Evolutionary conservation across 2,113 vertebrate genomes (phyloP), one percentile per base, ranked within the genome.

Genomic region (Mormyrus lacerda): DNA sequence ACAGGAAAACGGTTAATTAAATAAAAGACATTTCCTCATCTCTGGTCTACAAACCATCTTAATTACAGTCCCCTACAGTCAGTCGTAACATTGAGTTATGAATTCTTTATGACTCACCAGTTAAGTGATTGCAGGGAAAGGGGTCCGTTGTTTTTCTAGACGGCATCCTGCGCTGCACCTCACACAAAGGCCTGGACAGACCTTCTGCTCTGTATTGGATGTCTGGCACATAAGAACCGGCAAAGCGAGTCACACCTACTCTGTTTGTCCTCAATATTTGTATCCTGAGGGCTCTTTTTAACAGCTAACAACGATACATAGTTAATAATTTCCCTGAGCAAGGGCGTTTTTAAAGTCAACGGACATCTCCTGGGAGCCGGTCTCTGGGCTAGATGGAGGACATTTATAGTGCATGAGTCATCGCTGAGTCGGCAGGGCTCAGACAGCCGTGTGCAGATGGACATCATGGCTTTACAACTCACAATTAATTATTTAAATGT

Each of bases 361-460:
- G 85, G n/a, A 11, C 7, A 7, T 45, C 87, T 65, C 53, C 19
- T 21, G 50, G 50, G 17, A 79, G 48, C 69, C 2, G 9, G 45
- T 10, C 11, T 51, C 47, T 82, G 39, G 15, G 48, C 17, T 51
- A 85, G 51, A 61, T 31, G 15, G 13, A 89, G 55, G 53, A 79
- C 51, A 24, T 84, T 55, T 61, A 45, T 45, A 47, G 35, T n/a
- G 84, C 58, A 10, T 86, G 55, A 73, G 45, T 89, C 89, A 87
- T 87, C 11, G 19, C 83, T 87, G 83, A 89, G 55, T 86, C 83
- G 1, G 50, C 47, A 48, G 42, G 44, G 44, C 11, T 39, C n/a
- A 86, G 55, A 69, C 19, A 13, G 8, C 35, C 44, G 31, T 15
- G 53, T 39, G 31, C 50, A 50, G 88, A 31, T 84, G 88, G 51